These are phyloP conservation scores for Cephus nigrinus DNA, from an alignment of 2,888 invertebrate genomes.

Conservation along the genomic window DNA sequence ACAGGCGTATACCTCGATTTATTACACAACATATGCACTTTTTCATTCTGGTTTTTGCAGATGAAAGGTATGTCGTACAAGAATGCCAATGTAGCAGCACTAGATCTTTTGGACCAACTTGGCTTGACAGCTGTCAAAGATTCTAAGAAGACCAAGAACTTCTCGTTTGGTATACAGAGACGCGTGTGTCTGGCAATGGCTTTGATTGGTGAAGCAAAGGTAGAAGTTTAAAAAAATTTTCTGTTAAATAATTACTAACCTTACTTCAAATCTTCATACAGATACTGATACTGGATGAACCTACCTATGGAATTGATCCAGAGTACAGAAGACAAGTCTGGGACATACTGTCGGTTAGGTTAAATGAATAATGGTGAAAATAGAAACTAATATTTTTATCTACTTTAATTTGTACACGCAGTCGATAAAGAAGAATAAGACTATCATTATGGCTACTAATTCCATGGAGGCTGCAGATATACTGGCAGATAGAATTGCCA, in stretches of 20 bases:
- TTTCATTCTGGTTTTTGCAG: constrained; percentile 13
- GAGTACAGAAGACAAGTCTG: constrained; percentile 29
- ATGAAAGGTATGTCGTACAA: constrained; percentile 32
- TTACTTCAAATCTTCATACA: constrained; percentile 4
- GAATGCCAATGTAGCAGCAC: constrained; percentile 24
- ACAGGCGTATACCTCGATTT: background rate
- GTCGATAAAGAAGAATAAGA: constrained; percentile 28
- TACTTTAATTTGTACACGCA: background rate
- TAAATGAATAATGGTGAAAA: background rate
- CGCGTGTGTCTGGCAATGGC: constrained; percentile 37
- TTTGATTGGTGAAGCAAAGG: constrained; percentile 33
- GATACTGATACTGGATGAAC: constrained; percentile 38
- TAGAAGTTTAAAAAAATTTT: background rate
- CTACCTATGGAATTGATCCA: constrained; percentile 33
- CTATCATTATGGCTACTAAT: constrained; percentile 38
- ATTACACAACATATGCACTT: background rate
- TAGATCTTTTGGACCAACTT: constrained; percentile 24
- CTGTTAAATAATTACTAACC: background rate
- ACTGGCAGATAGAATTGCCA: constrained; percentile 37
- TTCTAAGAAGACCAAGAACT: constrained; percentile 16
- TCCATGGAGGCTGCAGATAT: constrained; percentile 37
- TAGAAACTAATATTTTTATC: background rate
- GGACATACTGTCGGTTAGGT: constrained; percentile 28
- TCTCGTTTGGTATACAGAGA: constrained; percentile 25
- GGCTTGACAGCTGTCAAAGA: constrained; percentile 24